Evolutionary conservation across 2,113 vertebrate species (phyloP), one percentile per base, ranked within the genome.

Genomic region (Fulica atra): DNA sequence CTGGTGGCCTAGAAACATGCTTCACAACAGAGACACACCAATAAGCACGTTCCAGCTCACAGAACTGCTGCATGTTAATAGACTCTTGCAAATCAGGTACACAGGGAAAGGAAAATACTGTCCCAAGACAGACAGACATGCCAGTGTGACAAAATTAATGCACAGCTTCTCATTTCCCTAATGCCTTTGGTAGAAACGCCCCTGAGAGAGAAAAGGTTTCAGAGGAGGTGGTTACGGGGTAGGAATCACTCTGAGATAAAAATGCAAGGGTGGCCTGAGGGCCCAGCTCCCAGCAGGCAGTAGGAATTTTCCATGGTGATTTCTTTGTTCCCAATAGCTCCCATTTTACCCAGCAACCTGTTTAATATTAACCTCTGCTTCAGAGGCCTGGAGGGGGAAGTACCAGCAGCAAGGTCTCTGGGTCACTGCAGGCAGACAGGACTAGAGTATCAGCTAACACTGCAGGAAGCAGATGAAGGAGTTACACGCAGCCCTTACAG

Each of bases 131-230:
- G n/a, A 56, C n/a, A n/a, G 76, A 44, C 0, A 0, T 61, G 54
- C 12, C 40, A 53, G 7, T 17, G 40, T 57, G 61, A 73, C 40
- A 53, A 71, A 91, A 33, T 33, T 25, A 42, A 72, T 3, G 14
- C 14, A 24, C 24, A 61, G 29, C 71, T 76, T 80, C 35, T 65
- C 3, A 7, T 36, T 88, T 72, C 54, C 46, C 70, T 40, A 29
- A 53, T 16, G 6, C 10, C 31, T 69, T 56, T 0, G 0, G 54
- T 29, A 78, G 57, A 8, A 35, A 64, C 0, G 0, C 3, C 35
- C 21, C 26, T 42, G 29, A 65, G 35, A 82, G 48, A 72, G 50
- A 57, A 51, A 51, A 29, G 26, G 16, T 72, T 77, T 72, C 50
- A 17, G 44, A 53, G 38, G 33, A 68, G 20, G 28, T 65, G 26